Evolutionary conservation across 1,140 invertebrate genomes (phyloP).

Genomic region (Drosophila pseudoananassae): DNA sequence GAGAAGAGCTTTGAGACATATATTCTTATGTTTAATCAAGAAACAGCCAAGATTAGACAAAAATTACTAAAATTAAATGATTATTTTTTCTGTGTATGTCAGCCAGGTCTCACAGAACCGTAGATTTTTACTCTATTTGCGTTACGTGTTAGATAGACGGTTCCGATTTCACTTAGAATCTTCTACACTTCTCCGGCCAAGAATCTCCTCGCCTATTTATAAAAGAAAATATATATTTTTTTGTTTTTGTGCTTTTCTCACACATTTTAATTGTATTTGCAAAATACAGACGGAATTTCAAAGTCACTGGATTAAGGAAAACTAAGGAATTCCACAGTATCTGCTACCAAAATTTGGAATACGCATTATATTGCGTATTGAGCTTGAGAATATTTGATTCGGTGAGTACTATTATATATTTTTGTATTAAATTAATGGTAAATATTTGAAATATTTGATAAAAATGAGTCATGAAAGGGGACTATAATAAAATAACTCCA

Average conservation of each 20-base stretch:
- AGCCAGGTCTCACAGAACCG: neutral
- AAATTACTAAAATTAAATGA: too few relatives aligned
- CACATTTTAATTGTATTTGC: constrained; percentile 30
- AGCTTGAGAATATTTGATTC: constrained; percentile 19
- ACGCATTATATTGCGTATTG: neutral
- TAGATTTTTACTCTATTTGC: constrained; percentile 49
- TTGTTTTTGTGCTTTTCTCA: constrained; percentile 3
- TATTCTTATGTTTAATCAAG: too few relatives aligned
- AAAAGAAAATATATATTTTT: constrained; percentile 4
- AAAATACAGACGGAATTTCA: constrained; percentile 21
- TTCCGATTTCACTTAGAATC: constrained; percentile 59
- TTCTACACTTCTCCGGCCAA: constrained; percentile 14
- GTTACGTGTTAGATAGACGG: constrained; percentile 57
- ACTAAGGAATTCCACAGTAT: constrained; percentile 1
- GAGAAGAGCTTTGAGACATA: too few relatives aligned
- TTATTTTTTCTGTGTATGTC: neutral
- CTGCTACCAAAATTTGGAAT: neutral
- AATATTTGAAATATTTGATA: too few relatives aligned
- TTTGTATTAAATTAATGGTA: too few relatives aligned
- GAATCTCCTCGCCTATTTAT: constrained; percentile 8
- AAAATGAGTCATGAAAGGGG: too few relatives aligned
- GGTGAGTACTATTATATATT: constrained; percentile 20
- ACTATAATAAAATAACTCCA: too few relatives aligned
- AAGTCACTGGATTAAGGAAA: neutral
- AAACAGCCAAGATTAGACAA: too few relatives aligned